A percentile compares a stretch with the other conserved stretches of the same genome.
phyloP scores from a whole-genome alignment of 1,140 invertebrate genomes.

The Metaphire vulgaris region DNA sequence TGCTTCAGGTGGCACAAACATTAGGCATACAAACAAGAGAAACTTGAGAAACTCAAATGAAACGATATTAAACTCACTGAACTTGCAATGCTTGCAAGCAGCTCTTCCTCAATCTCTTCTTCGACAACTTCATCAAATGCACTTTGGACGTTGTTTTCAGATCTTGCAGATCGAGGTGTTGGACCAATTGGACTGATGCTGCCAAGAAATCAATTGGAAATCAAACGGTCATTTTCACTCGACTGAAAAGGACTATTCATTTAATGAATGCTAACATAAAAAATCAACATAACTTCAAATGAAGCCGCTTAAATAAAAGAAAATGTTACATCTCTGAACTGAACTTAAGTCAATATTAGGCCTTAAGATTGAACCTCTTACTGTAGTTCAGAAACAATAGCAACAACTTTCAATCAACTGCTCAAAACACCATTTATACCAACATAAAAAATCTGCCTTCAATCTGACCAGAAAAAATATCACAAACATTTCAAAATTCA shows the following conservation, averaged over 20 bases:
- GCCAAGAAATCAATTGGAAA: too few species aligned
- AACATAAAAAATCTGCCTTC: background rate
- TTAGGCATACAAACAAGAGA: background rate
- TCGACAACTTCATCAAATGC: conserved; percentile 41
- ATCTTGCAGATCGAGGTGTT: conserved; percentile 21
- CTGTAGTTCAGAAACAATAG: background rate
- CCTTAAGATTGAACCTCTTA: background rate
- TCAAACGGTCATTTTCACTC: too few species aligned
- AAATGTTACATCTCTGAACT: background rate
- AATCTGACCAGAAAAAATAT: conserved; percentile 8
- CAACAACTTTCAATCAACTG: background rate
- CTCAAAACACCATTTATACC: too few species aligned
- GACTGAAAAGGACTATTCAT: background rate
- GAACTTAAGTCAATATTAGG: background rate
- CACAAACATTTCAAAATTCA: too few species aligned
- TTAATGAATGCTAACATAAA: background rate
- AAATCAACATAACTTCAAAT: background rate
- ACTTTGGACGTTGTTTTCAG: conserved; percentile 33
- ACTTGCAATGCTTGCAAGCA: conserved; percentile 41
- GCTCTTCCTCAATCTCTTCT: conserved; percentile 38
- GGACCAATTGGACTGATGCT: conserved; percentile 25
- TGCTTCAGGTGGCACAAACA: too few species aligned
- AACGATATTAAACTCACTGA: conserved; percentile 33
- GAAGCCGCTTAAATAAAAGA: background rate
- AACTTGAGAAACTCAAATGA: background rate